phyloP scores from a whole-genome alignment of 2,888 invertebrate genomes.

The Listrodromus nycthemerus region DNA sequence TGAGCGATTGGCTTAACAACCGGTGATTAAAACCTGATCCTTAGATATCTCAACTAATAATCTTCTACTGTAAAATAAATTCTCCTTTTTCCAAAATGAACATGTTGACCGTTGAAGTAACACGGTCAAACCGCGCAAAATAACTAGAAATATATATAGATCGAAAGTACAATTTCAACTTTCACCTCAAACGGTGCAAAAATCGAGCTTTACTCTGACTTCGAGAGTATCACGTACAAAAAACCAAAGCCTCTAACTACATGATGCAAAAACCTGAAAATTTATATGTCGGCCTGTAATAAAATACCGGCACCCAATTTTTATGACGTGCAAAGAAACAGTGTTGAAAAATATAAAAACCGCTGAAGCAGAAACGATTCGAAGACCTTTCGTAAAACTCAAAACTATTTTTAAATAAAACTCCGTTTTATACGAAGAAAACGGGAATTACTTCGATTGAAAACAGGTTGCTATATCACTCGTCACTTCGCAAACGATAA shows the following conservation, averaged over 20 bases:
- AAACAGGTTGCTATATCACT: neutral
- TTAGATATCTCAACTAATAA: conserved; percentile 23
- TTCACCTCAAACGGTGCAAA: no score
- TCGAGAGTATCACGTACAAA: conserved; percentile 30
- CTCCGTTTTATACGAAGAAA: neutral
- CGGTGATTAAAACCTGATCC: conserved; percentile 45
- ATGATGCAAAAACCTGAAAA: conserved; percentile 38
- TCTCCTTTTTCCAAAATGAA: conserved; percentile 11
- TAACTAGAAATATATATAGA: no score
- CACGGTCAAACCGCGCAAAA: neutral
- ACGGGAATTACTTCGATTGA: conserved; percentile 11
- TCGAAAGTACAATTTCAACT: no score
- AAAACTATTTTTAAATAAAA: no score
- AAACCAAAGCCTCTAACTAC: conserved; percentile 8
- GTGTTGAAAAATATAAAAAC: conserved; percentile 25
- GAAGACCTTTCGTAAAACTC: no score
- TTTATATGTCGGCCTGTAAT: conserved; percentile 21
- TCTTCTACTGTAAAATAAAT: conserved; percentile 24
- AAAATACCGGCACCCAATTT: conserved; percentile 27
- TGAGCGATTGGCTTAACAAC: conserved; percentile 15
- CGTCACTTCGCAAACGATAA: neutral
- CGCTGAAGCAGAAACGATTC: conserved; percentile 33
- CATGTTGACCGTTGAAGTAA: conserved; percentile 25
- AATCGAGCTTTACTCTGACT: no score
- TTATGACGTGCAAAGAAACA: neutral